These are phyloP conservation scores for Takifugu rubripes DNA, from an alignment of 2,797 vertebrate species.

Conservation along the genomic window DNA sequence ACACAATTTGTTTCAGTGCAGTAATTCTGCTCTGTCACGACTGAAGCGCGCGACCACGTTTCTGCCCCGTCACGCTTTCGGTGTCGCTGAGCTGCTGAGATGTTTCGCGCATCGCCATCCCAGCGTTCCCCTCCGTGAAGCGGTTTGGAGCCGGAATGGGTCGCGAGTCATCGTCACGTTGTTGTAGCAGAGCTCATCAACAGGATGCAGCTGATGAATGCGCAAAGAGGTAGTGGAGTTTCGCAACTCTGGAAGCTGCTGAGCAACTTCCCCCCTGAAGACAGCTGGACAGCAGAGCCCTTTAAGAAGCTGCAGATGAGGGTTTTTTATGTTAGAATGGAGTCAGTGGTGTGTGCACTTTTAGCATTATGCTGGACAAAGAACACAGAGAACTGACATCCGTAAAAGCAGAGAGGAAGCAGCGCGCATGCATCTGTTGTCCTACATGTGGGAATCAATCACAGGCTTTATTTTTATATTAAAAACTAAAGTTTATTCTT, in stretches of 20 bases:
- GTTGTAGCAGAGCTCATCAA: constrained; percentile 53
- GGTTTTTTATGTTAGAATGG: neutral
- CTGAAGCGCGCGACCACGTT: constrained; percentile 32
- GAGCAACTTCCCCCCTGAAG: constrained; percentile 45
- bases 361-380: no score
- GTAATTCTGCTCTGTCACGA: neutral
- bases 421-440: no score
- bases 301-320: constrained; percentile 6
- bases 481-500: neutral
- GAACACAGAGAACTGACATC: no score
- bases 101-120: constrained; percentile 26
- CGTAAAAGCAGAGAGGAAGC: no score
- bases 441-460: no score
- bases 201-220: constrained; percentile 64
- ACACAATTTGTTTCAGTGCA: neutral
- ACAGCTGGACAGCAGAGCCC: constrained; percentile 14
- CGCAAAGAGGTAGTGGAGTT: constrained; percentile 39
- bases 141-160: constrained; percentile 19
- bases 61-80: constrained; percentile 56
- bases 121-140: constrained; percentile 41
- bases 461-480: neutral
- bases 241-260: constrained; percentile 43
- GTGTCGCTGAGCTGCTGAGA: constrained; percentile 47
- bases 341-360: no score
- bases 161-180: constrained; percentile 51